phyloP scores from a whole-genome alignment of 1,140 invertebrate species.

The Delia radicum region DNA sequence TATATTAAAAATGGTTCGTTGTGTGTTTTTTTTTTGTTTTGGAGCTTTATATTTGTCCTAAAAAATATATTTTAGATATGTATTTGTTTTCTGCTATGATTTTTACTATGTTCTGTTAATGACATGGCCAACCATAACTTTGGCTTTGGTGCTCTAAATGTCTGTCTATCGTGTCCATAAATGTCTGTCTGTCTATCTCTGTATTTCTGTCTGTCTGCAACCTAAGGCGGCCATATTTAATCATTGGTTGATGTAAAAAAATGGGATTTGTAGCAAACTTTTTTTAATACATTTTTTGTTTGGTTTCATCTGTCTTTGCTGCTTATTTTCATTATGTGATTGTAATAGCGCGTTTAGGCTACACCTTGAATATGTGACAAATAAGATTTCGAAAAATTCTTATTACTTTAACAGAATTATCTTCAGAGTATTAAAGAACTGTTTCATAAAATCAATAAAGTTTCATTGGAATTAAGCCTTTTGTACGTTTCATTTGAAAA shows the following conservation, averaged over 20 bases:
- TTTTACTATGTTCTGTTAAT: background rate
- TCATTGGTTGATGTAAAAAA: background rate
- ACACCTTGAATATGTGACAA: no score
- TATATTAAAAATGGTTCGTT: no score
- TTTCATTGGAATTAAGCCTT: no score
- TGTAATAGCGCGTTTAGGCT: background rate
- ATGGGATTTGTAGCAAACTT: constrained; percentile 5
- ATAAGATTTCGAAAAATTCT: no score
- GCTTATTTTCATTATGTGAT: background rate
- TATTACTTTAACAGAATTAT: no score
- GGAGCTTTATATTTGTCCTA: no score
- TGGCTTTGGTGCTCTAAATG: background rate
- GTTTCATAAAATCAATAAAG: no score
- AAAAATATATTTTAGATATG: no score
- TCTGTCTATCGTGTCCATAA: background rate
- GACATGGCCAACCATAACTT: background rate
- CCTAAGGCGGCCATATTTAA: background rate
- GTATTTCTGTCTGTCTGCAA: background rate
- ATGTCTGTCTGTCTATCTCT: background rate
- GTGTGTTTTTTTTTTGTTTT: no score
- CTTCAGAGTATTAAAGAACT: no score
- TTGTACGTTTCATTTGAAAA: no score
- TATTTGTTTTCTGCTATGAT: background rate
- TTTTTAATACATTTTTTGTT: background rate
- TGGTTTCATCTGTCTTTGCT: background rate